Base-by-base conservation (phyloP, 2,888 invertebrate genomes). In the Cylindroiulus punctatus region DNA sequence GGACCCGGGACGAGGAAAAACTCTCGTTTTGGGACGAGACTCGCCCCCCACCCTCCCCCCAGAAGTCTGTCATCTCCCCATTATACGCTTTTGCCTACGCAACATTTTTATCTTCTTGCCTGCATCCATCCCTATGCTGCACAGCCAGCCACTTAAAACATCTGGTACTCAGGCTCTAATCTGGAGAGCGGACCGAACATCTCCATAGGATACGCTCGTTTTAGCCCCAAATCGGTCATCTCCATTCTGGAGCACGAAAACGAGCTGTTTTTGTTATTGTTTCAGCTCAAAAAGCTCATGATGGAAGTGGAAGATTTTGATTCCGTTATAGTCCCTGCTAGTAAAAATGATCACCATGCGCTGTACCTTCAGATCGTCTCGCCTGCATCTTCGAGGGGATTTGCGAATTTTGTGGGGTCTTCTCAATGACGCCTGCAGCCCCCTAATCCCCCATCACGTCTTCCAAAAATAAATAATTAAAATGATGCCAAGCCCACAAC, bases 151-250 rank as follows among this genome's bases (percentile, higher is more conserved):
- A 65, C 65, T 65, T 65, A 7, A 22, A 65, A 65, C 65, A 65
- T 65, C 65, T 65, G 65, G 65, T 22, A 26, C 65, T 65, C 65
- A 14, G 12, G 65, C n/a, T n/a, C 26, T 65, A 65, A 65, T 65
- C 65, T 65, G 22, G n/a, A 65, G 26, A 26, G 65, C 10, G 26
- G 65, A n/a, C n/a, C 65, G 4, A 44, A 44, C 12, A 2, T 65
- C 65, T n/a, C n/a, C n/a, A n/a, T n/a, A n/a, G 12, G 65, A 65
- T 65, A 5, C 10, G 65, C 26, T 65, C 10, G 26, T 7, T 65
- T 65, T 65, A 65, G 1, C 65, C 65, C 3, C n/a, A 65, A 26
- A 65, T 65, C 26, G 26, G 52, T 1, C n/a, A n/a, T 17, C 12
- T 52, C n/a, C n/a, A n/a, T n/a, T n/a, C n/a, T 52, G 52, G 3